These are phyloP conservation scores for Nestor notabilis DNA, from an alignment of 2,113 vertebrate genomes.

Conservation along the genomic window DNA sequence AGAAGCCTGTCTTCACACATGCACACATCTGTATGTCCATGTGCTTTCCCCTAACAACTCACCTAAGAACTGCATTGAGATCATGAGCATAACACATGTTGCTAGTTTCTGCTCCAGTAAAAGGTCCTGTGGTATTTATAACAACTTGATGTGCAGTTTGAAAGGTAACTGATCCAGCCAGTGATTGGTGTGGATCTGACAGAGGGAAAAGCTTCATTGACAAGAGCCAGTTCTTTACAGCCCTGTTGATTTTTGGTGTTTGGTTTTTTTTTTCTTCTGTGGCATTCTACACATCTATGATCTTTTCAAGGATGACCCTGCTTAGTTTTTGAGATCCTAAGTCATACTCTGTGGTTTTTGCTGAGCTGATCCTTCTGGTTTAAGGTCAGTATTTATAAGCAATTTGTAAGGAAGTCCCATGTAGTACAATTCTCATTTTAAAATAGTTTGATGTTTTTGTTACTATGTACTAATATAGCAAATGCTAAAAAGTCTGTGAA, in stretches of 20 bases:
- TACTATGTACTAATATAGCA: not conserved
- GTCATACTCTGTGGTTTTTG: not conserved
- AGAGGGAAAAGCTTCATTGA: not conserved
- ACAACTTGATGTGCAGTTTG: not conserved
- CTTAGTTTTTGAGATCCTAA: not conserved
- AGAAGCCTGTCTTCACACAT: not conserved
- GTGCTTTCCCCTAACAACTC: not conserved
- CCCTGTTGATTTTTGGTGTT: not conserved
- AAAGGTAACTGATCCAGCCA: not conserved
- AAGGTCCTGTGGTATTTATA: not conserved
- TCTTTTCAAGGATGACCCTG: not conserved
- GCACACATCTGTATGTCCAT: not conserved
- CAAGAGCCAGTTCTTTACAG: not conserved
- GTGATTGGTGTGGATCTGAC: not conserved
- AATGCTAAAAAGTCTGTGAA: not conserved
- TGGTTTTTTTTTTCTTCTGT: not conserved
- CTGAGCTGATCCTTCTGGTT: not conserved
- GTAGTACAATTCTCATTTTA: not conserved
- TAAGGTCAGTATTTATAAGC: not conserved
- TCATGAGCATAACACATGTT: not conserved
- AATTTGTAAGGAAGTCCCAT: not conserved
- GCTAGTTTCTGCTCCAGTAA: not conserved
- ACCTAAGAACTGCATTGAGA: not conserved
- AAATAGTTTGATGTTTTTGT: not conserved
- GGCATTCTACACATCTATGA: not conserved